Conservation (phyloP, 2,113 vertebrate genomes). For the Trichechus manatus region DNA sequence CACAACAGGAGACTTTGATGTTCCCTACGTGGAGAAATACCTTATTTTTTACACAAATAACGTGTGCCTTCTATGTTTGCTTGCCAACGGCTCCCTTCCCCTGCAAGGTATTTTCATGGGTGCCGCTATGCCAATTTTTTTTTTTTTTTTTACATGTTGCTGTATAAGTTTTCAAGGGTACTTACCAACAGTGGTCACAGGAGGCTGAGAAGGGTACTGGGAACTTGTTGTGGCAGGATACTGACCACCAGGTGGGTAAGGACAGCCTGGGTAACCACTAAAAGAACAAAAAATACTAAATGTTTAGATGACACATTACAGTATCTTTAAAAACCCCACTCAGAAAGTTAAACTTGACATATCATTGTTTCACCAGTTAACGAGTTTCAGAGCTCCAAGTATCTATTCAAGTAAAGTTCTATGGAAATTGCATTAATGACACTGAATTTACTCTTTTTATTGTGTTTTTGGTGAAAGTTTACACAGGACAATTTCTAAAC, state of each 20-base stretch:
- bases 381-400: conserved; percentile 11
- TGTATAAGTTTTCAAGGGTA: conserved; percentile 72
- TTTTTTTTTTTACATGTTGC: too few relatives aligned
- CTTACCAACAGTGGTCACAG: conserved; percentile 95
- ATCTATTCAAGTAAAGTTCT: not conserved
- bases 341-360: conserved; percentile 21
- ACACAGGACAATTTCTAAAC: not conserved
- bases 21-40: conserved; percentile 22
- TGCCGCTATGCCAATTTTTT: too few relatives aligned
- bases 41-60: too few relatives aligned
- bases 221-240: conserved; percentile 94
- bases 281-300: conserved; percentile 52
- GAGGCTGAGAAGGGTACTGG: conserved; percentile 92
- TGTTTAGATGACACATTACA: not conserved
- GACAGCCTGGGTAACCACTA: conserved; percentile 94
- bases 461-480: not conserved
- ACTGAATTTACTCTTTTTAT: not conserved
- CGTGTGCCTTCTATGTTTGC: too few relatives aligned
- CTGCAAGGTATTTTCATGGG: too few relatives aligned
- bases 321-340: not conserved
- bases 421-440: conserved; percentile 34
- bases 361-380: not conserved
- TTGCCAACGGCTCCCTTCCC: too few relatives aligned
- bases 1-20: not conserved
- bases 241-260: conserved; percentile 92